These are phyloP conservation scores for Bemisia tabaci DNA, from an alignment of 1,140 invertebrate genomes.

Conservation along the genomic window DNA sequence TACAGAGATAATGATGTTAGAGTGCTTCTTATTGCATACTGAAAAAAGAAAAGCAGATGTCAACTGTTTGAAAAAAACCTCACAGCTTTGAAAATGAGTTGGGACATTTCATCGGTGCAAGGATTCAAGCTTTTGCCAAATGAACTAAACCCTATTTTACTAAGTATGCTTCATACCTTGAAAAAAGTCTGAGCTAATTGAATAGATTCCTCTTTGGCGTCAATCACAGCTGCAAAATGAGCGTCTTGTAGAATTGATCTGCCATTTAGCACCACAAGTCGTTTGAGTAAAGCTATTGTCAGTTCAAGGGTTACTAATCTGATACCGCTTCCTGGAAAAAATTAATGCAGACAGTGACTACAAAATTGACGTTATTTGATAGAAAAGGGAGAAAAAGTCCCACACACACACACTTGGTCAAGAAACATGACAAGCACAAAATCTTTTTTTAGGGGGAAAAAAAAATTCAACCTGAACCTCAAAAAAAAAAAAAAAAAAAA, in stretches of 20 bases:
- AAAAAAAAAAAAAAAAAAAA: constrained; percentile 10
- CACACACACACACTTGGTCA: too few species aligned
- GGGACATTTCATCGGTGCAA: too few species aligned
- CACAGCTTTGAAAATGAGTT: too few species aligned
- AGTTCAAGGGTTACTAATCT: constrained; percentile 86
- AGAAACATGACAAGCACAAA: too few species aligned
- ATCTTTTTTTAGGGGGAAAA: too few species aligned
- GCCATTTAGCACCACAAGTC: constrained; percentile 38
- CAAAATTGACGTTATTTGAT: constrained; percentile 3
- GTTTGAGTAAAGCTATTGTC: constrained; percentile 57
- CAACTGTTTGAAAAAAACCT: too few species aligned
- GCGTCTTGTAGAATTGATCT: constrained; percentile 41
- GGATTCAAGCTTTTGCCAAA: too few species aligned
- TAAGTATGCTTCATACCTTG: too few species aligned
- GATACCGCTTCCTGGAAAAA: constrained; percentile 52
- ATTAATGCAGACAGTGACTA: constrained; percentile 10
- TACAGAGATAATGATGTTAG: too few species aligned
- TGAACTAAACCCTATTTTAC: too few species aligned
- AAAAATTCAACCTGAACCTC: constrained; percentile 12
- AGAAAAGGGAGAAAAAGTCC: constrained; percentile 8
- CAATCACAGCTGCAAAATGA: constrained; percentile 55
- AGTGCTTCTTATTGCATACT: too few species aligned
- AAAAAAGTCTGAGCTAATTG: constrained; percentile 81
- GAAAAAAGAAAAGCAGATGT: too few species aligned
- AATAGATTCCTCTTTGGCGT: constrained; percentile 72